These are phyloP conservation scores for Fulmarus glacialis DNA, from an alignment of 2,113 vertebrate genomes.

Conservation along the genomic window DNA sequence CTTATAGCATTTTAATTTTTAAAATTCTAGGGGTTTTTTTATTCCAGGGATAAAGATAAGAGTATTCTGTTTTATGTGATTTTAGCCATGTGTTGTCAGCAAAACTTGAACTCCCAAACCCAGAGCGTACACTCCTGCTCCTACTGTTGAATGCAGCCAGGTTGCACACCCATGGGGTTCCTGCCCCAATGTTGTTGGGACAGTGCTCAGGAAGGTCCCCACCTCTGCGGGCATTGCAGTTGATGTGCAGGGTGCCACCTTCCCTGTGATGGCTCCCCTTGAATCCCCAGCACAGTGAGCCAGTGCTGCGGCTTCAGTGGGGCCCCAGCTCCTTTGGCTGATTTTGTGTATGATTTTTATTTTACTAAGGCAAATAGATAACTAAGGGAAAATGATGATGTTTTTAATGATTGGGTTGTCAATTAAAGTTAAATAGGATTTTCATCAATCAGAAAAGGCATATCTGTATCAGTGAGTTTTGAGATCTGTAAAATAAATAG, in stretches of 20 bases:
- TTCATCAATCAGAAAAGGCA: neutral
- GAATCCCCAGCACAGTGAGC: neutral
- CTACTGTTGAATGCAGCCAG: neutral
- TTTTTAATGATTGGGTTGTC: neutral
- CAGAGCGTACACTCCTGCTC: accelerated
- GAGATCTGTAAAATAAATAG: neutral
- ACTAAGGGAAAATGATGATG: neutral
- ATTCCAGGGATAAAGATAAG: neutral
- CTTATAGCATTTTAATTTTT: neutral
- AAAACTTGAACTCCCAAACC: neutral
- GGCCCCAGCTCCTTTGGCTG: neutral
- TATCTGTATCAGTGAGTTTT: neutral
- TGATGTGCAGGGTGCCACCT: too few species aligned
- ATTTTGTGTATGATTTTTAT: neutral
- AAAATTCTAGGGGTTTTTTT: neutral
- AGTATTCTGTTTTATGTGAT: neutral
- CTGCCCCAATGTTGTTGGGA: neutral
- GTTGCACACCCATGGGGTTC: accelerated
- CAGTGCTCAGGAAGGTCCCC: neutral
- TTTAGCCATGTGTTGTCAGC: neutral
- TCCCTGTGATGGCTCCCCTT: neutral
- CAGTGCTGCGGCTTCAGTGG: neutral
- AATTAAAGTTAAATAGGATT: neutral
- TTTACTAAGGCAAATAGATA: neutral
- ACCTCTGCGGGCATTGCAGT: accelerated